These are phyloP conservation scores for Aphodius sticticus DNA, from an alignment of 2,888 invertebrate genomes.

Conservation along the genomic window DNA sequence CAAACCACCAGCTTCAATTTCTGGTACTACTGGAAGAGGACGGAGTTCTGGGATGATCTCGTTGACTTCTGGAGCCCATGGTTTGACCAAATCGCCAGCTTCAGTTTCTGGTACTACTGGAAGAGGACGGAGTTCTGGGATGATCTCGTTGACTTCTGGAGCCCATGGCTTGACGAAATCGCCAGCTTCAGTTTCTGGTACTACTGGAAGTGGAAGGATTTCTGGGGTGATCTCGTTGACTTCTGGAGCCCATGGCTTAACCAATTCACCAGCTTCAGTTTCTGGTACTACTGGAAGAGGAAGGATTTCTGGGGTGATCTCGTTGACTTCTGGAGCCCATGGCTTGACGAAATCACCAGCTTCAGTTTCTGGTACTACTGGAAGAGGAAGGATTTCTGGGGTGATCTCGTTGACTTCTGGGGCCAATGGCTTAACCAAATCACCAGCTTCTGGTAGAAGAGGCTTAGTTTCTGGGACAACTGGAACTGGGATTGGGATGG, in stretches of 20 bases:
- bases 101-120: too few species aligned
- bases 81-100: too few species aligned
- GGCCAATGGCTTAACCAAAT: too few species aligned
- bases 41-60: too few species aligned
- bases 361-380: slow-evolving; percentile 14
- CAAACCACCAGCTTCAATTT: too few species aligned
- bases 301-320: not conserved
- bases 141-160: too few species aligned
- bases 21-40: too few species aligned
- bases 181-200: slow-evolving; percentile 15
- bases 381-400: slow-evolving; percentile 24
- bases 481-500: slow-evolving; percentile 19
- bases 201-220: slow-evolving; percentile 11
- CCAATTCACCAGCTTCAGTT: too few species aligned
- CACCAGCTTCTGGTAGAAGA: not conserved
- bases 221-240: slow-evolving; percentile 18
- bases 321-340: not conserved
- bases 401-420: slow-evolving; percentile 7
- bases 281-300: slow-evolving; percentile 11
- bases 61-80: too few species aligned
- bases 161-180: too few species aligned
- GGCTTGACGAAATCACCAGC: not conserved
- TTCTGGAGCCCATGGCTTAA: too few species aligned
- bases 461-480: not conserved
- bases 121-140: too few species aligned